Percentiles rank a stretch among this genome's conserved stretches.
Conservation (phyloP, 1,140 invertebrate species). For the Drosophila serrata region DNA sequence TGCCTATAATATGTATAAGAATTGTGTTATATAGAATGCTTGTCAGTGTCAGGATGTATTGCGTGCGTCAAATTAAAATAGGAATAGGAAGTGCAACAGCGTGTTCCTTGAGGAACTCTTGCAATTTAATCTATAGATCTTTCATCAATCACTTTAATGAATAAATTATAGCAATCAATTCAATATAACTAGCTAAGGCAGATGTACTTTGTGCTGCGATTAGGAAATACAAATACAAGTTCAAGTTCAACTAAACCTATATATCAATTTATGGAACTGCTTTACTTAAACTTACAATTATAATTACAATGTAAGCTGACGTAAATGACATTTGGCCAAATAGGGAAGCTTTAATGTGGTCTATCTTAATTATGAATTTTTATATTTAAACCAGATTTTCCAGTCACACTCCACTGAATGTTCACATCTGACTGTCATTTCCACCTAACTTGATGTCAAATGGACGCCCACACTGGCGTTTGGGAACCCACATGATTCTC, state of each 20-base stretch:
- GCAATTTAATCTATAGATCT: conserved; percentile 17
- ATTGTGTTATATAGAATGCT: no score
- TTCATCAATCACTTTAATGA: conserved; percentile 34
- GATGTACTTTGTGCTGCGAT: not conserved
- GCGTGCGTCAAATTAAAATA: conserved; percentile 43
- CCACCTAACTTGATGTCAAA: conserved; percentile 37
- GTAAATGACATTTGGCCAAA: conserved; percentile 10
- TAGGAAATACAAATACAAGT: not conserved
- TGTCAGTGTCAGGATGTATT: conserved; percentile 41
- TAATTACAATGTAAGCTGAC: not conserved
- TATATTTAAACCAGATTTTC: conserved; percentile 33
- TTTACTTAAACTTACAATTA: not conserved
- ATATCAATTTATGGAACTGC: not conserved
- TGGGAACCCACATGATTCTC: conserved; percentile 24
- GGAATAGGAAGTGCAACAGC: conserved; percentile 4
- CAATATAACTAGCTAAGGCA: not conserved
- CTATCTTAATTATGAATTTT: conserved; percentile 8
- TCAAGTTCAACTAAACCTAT: not conserved
- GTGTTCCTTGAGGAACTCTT: not conserved
- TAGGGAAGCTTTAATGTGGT: conserved; percentile 7
- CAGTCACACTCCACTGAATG: conserved; percentile 26
- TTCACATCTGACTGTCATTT: conserved; percentile 44
- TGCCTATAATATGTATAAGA: no score
- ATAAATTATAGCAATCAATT: conserved; percentile 21
- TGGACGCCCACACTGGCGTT: conserved; percentile 38